phyloP scores from a whole-genome alignment of 2,888 invertebrate genomes.

The Cosmia pyralina region DNA sequence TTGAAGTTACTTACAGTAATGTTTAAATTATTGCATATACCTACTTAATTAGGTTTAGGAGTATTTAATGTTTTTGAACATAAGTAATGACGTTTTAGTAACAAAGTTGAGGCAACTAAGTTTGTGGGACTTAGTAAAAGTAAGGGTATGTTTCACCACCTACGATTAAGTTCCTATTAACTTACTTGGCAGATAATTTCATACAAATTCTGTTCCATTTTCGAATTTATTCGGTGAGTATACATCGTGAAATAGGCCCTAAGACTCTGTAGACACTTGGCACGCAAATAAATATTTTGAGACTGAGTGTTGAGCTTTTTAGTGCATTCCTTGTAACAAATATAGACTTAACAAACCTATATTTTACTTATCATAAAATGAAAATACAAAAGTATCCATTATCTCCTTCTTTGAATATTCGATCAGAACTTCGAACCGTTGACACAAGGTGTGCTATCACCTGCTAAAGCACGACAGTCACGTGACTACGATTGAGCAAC shows the following conservation, averaged over 20 bases:
- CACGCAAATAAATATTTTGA: neutral
- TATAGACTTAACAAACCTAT: neutral
- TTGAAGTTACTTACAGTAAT: neutral
- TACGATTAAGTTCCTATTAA: no score
- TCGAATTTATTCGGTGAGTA: no score
- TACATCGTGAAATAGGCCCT: no score
- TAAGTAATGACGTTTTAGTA: neutral
- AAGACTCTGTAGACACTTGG: neutral
- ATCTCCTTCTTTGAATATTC: neutral
- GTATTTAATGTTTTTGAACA: neutral
- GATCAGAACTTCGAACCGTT: slow-evolving; percentile 15
- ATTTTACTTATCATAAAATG: neutral
- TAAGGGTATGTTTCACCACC: no score
- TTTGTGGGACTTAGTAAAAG: no score
- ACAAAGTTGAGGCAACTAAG: neutral
- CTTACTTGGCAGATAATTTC: no score
- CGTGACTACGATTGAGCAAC: slow-evolving; percentile 40
- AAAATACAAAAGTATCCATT: neutral
- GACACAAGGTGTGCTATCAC: slow-evolving; percentile 36
- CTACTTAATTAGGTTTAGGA: neutral
- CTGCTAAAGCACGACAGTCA: slow-evolving; percentile 31
- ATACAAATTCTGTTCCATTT: no score
- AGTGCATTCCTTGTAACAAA: neutral
- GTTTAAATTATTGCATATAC: neutral
- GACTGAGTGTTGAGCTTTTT: neutral